phyloP scores from a whole-genome alignment of 2,888 invertebrate species.

The Ypsolopha sequella region DNA sequence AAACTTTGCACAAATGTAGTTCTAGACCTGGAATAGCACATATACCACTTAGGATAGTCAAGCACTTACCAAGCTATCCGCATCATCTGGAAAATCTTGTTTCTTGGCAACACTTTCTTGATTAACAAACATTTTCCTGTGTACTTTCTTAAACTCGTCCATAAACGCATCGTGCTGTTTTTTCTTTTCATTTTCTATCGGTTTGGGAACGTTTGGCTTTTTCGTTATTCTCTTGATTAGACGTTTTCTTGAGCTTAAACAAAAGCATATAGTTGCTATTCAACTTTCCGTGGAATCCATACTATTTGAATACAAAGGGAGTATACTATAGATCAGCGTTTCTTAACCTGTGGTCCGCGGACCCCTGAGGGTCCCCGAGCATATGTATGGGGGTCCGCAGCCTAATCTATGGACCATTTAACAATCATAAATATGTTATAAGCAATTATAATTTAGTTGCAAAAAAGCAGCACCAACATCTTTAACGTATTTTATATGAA shows the following conservation, averaged over 20 bases:
- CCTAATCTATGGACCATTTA: too few relatives aligned
- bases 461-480: too few relatives aligned
- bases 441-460: too few relatives aligned
- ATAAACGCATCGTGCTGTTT: constrained; percentile 83
- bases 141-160: constrained; percentile 91
- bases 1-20: too few relatives aligned
- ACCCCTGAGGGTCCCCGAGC: too few relatives aligned
- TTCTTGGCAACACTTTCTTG: constrained; percentile 20
- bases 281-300: neutral
- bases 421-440: too few relatives aligned
- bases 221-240: constrained; percentile 20
- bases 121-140: constrained; percentile 85
- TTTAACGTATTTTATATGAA: too few relatives aligned
- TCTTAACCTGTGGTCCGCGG: too few relatives aligned
- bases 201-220: constrained; percentile 27
- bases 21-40: too few relatives aligned
- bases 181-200: constrained; percentile 72
- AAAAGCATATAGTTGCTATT: constrained; percentile 3
- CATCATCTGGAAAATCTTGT: constrained; percentile 12
- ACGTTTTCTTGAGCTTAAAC: constrained; percentile 43
- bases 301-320: neutral
- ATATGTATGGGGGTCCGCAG: too few relatives aligned
- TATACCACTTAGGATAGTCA: neutral
- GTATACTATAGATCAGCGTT: too few relatives aligned
- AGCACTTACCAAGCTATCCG: constrained; percentile 31